Conservation (phyloP, 2,797 vertebrate genomes). For the Sebastolobus alascanus region DNA sequence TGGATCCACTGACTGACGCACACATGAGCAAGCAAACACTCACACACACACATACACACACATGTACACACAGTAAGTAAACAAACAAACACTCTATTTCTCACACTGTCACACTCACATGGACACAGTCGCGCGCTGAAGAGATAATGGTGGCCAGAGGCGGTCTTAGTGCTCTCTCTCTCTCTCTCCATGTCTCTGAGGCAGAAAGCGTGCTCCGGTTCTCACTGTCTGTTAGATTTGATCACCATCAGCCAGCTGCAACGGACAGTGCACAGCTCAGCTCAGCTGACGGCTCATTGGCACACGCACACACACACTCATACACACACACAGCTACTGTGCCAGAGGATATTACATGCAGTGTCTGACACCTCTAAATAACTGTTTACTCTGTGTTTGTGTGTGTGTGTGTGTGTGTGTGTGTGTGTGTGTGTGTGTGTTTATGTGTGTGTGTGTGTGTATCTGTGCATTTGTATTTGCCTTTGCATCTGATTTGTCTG, state of each 20-base stretch:
- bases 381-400: conserved; percentile 76
- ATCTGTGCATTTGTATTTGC: conserved; percentile 40
- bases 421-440: conserved; percentile 48
- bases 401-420: conserved; percentile 41
- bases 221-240: conserved; percentile 83
- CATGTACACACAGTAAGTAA: conserved; percentile 64
- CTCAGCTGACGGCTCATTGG: conserved; percentile 75
- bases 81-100: conserved; percentile 78
- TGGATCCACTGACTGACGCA: conserved; percentile 67
- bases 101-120: conserved; percentile 81
- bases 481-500: conserved; percentile 40
- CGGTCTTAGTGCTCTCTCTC: conserved; percentile 61
- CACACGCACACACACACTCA: conserved; percentile 16
- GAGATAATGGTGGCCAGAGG: conserved; percentile 84
- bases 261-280: conserved; percentile 75
- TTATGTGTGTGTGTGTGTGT: conserved; percentile 39
- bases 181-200: conserved; percentile 65
- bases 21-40: conserved; percentile 60
- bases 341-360: conserved; percentile 81
- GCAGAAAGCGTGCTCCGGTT: conserved; percentile 74
- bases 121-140: conserved; percentile 81
- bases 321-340: conserved; percentile 56
- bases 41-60: conserved; percentile 26
- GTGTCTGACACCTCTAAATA: conserved; percentile 83
- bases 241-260: conserved; percentile 82